Conservation (phyloP, 1,140 invertebrate genomes). For the Himalopsyche phryganea region DNA sequence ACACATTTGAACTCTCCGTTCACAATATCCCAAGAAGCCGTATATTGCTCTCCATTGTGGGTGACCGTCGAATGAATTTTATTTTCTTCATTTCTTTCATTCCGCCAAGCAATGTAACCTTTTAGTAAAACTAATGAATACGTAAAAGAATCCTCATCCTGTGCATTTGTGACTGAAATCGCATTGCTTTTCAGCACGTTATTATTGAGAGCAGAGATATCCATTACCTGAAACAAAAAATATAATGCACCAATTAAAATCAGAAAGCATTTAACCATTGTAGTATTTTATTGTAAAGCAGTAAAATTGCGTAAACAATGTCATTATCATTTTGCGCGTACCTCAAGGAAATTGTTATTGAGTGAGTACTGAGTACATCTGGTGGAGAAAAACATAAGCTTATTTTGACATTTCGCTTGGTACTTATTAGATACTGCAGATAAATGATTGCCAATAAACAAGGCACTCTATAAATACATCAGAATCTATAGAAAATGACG, state of each 20-base stretch:
- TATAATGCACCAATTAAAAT: too few relatives aligned
- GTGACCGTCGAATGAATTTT: slow-evolving; percentile 44
- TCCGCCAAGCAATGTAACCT: slow-evolving; percentile 44
- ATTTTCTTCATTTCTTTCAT: slow-evolving; percentile 39
- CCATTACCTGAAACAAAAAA: slow-evolving; percentile 29
- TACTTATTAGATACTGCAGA: not conserved
- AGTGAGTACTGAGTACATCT: slow-evolving; percentile 8
- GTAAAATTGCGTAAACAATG: slow-evolving; percentile 1
- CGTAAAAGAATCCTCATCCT: slow-evolving; percentile 49
- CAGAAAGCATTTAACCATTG: too few relatives aligned
- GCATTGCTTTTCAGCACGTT: slow-evolving; percentile 18
- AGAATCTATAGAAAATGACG: too few relatives aligned
- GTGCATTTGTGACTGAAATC: slow-evolving; percentile 29
- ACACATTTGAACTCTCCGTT: slow-evolving; percentile 51
- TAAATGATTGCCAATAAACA: not conserved
- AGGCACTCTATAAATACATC: too few relatives aligned
- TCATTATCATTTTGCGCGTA: not conserved
- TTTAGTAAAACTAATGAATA: slow-evolving; percentile 49
- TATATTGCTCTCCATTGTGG: slow-evolving; percentile 38
- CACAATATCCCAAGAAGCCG: slow-evolving; percentile 44
- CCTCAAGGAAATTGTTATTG: not conserved
- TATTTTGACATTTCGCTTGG: slow-evolving; percentile 14
- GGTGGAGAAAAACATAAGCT: slow-evolving; percentile 8
- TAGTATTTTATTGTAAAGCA: too few relatives aligned
- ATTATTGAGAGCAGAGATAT: slow-evolving; percentile 27